Percentiles rank a stretch among this genome's conserved stretches.
Evolutionary conservation across 2,888 invertebrate species (phyloP).

Genomic region (Tetropium fuscum): DNA sequence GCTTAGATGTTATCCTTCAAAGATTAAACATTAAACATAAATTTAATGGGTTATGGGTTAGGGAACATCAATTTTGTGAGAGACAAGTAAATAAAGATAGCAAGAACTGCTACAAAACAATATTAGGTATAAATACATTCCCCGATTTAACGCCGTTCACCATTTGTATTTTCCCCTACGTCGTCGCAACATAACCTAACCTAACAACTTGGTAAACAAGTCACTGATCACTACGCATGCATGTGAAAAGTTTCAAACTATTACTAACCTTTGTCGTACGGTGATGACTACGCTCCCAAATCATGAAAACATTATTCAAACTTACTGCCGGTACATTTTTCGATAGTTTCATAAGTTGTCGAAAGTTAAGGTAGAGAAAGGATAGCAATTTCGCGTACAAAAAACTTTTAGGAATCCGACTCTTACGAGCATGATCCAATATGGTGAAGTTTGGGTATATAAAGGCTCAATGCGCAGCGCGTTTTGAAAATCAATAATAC

Average conservation of each 20-base stretch:
- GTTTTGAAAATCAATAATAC: constrained; percentile 50
- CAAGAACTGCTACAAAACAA: constrained; percentile 7
- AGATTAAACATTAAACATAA: too few relatives aligned
- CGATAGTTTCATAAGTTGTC: constrained; percentile 56
- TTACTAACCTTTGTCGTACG: constrained; percentile 43
- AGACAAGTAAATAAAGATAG: constrained; percentile 21
- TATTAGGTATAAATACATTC: constrained; percentile 23
- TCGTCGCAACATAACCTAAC: constrained; percentile 48
- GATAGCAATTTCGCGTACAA: constrained; percentile 58
- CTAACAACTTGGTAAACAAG: constrained; percentile 52
- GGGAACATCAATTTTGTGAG: constrained; percentile 33
- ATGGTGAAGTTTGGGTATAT: constrained; percentile 49
- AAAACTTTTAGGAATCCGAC: constrained; percentile 59
- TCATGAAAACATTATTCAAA: constrained; percentile 33
- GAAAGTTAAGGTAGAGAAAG: constrained; percentile 58
- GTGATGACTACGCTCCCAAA: constrained; percentile 21
- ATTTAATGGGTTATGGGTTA: too few relatives aligned
- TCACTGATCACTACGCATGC: constrained; percentile 52
- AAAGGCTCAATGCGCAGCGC: constrained; percentile 47
- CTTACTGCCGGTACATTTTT: constrained; percentile 34
- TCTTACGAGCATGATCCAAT: constrained; percentile 62
- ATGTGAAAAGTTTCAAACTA: constrained; percentile 46
- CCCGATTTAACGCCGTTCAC: constrained; percentile 4
- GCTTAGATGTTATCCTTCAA: too few relatives aligned
- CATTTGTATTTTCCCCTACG: constrained; percentile 29